A percentile compares a stretch with the other conserved stretches of the same genome.
phyloP scores from a whole-genome alignment of 2,797 vertebrate species.

The Bradypodion pumilum region DNA sequence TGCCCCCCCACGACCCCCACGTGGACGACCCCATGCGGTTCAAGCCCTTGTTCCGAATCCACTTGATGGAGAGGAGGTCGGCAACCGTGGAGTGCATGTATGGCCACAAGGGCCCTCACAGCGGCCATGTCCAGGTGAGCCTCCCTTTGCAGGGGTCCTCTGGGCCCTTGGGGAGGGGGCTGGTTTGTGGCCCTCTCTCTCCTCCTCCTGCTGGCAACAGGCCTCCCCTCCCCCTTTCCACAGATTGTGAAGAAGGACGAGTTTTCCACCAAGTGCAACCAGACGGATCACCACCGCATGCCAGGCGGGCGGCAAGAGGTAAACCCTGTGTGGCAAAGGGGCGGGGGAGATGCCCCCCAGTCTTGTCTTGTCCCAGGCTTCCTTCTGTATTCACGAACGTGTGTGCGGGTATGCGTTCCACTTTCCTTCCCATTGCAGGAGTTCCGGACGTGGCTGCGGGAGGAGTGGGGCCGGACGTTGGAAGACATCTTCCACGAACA shows the following conservation, averaged over 20 bases:
- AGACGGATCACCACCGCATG: constrained; percentile 98
- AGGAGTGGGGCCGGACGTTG: constrained; percentile 95
- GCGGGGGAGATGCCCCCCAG: too few species aligned
- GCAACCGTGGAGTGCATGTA: constrained; percentile 98
- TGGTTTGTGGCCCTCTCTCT: too few species aligned
- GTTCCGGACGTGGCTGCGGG: constrained; percentile 96
- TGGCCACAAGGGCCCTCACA: constrained; percentile 96
- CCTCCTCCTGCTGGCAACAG: too few species aligned
- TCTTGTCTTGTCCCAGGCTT: too few species aligned
- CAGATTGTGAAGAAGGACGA: constrained; percentile 95
- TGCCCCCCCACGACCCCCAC: constrained; percentile 95
- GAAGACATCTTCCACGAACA: constrained; percentile 99
- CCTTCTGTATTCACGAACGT: too few species aligned
- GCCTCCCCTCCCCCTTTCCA: constrained; percentile 21
- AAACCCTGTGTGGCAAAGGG: neutral
- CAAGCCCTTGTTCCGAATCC: constrained; percentile 94
- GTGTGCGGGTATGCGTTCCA: neutral
- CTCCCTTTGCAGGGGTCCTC: neutral
- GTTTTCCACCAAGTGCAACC: constrained; percentile 98
- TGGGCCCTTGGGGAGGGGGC: too few species aligned
- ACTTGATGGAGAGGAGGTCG: constrained; percentile 90
- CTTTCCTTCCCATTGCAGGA: constrained; percentile 78
- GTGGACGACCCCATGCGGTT: constrained; percentile 97
- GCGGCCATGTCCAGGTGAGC: constrained; percentile 93
- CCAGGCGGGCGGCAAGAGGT: constrained; percentile 97